These are phyloP conservation scores for Ariopsis seemanni DNA, from an alignment of 2,113 vertebrate genomes.

Conservation along the genomic window DNA sequence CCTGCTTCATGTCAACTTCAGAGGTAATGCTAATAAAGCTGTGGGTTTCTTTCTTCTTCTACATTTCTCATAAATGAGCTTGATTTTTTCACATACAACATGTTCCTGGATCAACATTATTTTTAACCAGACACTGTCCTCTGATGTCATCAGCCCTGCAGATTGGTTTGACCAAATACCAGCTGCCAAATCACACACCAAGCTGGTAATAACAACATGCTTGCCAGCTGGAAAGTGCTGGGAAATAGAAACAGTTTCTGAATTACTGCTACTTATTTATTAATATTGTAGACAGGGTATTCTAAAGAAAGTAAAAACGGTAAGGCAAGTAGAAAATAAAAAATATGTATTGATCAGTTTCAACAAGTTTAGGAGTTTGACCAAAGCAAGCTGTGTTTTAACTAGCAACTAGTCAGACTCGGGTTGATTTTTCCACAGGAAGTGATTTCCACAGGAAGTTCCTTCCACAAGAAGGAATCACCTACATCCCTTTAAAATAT, in stretches of 20 bases:
- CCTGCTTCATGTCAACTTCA: conserved; percentile 94
- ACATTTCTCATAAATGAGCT: conserved; percentile 51
- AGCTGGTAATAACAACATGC: conserved; percentile 14
- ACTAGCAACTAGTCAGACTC: background rate
- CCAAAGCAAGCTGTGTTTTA: background rate
- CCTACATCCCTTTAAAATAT: background rate
- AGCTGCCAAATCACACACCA: background rate
- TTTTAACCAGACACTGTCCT: conserved; percentile 11
- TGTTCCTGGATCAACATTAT: conserved; percentile 3
- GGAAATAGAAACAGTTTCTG: background rate
- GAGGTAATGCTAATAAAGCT: conserved; percentile 75
- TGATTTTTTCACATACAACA: background rate
- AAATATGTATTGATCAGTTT: background rate
- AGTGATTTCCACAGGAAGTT: background rate
- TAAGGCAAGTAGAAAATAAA: background rate
- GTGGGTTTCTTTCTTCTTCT: conserved; percentile 40
- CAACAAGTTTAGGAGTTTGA: background rate
- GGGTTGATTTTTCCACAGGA: background rate
- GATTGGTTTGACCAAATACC: conserved; percentile 13
- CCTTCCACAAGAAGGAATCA: background rate
- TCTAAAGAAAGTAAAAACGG: background rate
- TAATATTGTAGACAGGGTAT: background rate
- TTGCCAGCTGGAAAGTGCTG: conserved; percentile 2
- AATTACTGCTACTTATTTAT: background rate
- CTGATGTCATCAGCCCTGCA: background rate